A percentile compares a stretch with the other conserved stretches of the same genome.
Evolutionary conservation across 2,888 invertebrate genomes (phyloP).

Genomic region (Mythimna pallens): DNA sequence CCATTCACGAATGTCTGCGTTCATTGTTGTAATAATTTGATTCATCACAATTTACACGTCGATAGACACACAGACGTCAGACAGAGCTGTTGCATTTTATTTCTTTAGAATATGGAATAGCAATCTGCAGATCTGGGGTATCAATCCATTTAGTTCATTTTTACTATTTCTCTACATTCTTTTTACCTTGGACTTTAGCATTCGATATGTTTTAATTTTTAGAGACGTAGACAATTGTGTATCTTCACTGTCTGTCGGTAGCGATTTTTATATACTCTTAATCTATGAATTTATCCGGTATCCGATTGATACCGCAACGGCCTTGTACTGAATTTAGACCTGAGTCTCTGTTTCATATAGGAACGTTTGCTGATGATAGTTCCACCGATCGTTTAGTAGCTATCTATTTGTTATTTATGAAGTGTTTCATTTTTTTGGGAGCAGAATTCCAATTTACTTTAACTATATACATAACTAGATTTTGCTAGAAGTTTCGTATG

Average conservation of each 20-base stretch:
- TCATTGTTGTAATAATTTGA: conserved; percentile 27
- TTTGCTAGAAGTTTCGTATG: neutral
- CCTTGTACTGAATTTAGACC: conserved; percentile 53
- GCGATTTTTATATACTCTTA: conserved; percentile 14
- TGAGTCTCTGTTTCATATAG: conserved; percentile 20
- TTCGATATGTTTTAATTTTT: neutral
- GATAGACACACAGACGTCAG: conserved; percentile 8
- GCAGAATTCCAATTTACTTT: neutral
- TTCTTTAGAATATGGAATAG: conserved; percentile 4
- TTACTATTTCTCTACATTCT: conserved; percentile 7
- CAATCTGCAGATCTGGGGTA: conserved; percentile 24
- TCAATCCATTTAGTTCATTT: conserved; percentile 1
- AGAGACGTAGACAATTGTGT: neutral
- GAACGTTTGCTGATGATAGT: conserved; percentile 21
- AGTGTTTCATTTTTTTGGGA: neutral
- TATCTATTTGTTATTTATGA: neutral
- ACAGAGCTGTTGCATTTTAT: conserved; percentile 23
- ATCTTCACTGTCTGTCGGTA: neutral
- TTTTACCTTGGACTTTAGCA: conserved; percentile 1
- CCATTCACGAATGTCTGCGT: conserved; percentile 1
- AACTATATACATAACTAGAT: too few relatives aligned
- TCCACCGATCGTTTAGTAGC: conserved; percentile 4
- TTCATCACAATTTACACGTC: conserved; percentile 16
- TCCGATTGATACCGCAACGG: conserved; percentile 27
- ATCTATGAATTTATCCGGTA: conserved; percentile 24